A percentile compares a stretch with the other conserved stretches of the same genome.
Evolutionary conservation across 2,113 vertebrate genomes (phyloP).

Genomic region (Sciurus niger): DNA sequence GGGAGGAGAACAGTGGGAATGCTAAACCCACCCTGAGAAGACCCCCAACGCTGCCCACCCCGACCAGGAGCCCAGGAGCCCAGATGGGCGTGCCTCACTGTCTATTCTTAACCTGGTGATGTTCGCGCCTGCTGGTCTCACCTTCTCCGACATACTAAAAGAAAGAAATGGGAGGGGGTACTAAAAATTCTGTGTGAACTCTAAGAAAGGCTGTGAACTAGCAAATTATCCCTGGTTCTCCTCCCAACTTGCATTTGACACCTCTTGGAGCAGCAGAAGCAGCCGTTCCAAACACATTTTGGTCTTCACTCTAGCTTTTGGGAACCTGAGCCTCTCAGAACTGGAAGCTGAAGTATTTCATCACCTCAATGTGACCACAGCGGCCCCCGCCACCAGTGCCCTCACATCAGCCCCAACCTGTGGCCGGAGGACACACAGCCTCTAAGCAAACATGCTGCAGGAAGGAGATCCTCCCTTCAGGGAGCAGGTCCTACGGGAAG

Average conservation of each 20-base stretch:
- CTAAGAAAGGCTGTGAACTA: conserved; percentile 80
- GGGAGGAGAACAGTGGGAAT: accelerated
- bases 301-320: not conserved
- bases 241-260: conserved; percentile 64
- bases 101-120: not conserved
- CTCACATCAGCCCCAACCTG: not conserved
- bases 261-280: conserved; percentile 10
- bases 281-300: not conserved
- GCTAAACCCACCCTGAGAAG: not conserved
- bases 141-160: conserved; percentile 45
- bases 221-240: conserved; percentile 64
- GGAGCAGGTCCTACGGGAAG: not conserved
- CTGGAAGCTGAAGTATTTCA: not conserved
- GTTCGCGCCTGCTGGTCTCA: conserved; percentile 61
- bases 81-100: not conserved
- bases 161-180: not conserved
- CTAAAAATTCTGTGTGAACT: not conserved
- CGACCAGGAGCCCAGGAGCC: too few species aligned
- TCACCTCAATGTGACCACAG: not conserved
- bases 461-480: not conserved
- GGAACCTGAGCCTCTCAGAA: not conserved
- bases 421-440: not conserved
- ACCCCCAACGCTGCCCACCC: not conserved
- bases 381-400: too few species aligned
- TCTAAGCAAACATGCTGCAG: not conserved